Percentiles rank a stretch among this genome's conserved stretches.
These are phyloP conservation scores for Polymixis lichenea DNA, from an alignment of 2,888 invertebrate species.

Conservation along the genomic window DNA sequence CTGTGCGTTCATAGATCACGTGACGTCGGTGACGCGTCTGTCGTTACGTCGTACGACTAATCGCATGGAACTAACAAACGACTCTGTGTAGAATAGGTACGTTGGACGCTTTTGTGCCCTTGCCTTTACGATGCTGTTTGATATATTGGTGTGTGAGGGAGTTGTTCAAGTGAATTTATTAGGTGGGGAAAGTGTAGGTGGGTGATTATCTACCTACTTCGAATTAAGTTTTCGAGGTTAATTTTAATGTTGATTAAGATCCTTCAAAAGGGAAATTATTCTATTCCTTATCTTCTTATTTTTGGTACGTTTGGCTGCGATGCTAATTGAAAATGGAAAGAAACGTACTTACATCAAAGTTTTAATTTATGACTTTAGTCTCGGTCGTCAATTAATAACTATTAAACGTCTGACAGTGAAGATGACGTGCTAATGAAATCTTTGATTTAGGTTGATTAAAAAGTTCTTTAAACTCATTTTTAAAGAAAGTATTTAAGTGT, in stretches of 20 bases:
- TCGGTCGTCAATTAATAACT: not conserved
- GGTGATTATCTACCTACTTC: constrained; percentile 16
- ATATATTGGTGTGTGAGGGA: constrained; percentile 67
- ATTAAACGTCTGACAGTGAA: not conserved
- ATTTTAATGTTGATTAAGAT: not conserved
- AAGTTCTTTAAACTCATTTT: not conserved
- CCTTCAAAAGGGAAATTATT: not conserved
- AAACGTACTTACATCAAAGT: not conserved
- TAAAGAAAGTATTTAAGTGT: not conserved
- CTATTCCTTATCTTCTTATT: not conserved
- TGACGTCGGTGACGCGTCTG: constrained; percentile 60
- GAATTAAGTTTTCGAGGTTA: constrained; percentile 14
- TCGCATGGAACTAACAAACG: constrained; percentile 77
- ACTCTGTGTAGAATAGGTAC: constrained; percentile 62
- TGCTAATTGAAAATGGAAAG: not conserved
- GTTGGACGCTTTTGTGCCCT: constrained; percentile 58
- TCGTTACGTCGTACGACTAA: constrained; percentile 71
- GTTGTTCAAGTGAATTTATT: constrained; percentile 60
- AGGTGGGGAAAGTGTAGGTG: constrained; percentile 22
- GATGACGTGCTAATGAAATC: not conserved
- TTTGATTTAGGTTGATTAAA: not conserved
- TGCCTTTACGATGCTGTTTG: constrained; percentile 67
- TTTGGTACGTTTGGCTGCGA: not conserved
- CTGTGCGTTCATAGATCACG: constrained; percentile 61
- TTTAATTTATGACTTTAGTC: not conserved